A percentile compares a stretch with the other conserved stretches of the same genome.
Conservation (phyloP, 2,113 vertebrate species). For the Rafetus swinhoei region DNA sequence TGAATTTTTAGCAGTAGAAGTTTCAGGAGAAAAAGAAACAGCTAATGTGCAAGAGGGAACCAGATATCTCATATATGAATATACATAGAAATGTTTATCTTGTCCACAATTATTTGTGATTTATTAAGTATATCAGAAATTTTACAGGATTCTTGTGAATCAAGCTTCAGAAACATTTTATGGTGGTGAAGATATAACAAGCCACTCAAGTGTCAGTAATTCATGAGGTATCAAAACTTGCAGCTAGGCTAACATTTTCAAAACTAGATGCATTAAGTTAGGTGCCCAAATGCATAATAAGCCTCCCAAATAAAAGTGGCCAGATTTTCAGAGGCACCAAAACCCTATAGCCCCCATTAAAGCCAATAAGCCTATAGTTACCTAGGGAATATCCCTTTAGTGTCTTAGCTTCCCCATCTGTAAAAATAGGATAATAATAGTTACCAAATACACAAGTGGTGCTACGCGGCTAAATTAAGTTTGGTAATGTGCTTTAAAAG, state of each 20-base stretch:
- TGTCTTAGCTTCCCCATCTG: neutral
- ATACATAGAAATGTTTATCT: neutral
- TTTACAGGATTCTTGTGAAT: neutral
- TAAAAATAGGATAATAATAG: neutral
- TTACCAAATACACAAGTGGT: neutral
- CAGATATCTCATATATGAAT: neutral
- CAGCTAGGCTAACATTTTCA: neutral
- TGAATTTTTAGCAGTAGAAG: neutral
- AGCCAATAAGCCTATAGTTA: neutral
- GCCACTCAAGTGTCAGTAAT: neutral
- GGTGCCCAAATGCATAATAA: neutral
- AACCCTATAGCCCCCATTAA: neutral
- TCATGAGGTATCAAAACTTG: neutral
- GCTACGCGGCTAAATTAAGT: neutral
- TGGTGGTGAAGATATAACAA: neutral
- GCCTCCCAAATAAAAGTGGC: neutral
- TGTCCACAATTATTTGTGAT: neutral
- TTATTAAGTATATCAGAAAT: neutral
- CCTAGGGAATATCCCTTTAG: neutral
- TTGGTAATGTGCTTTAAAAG: rapidly evolving
- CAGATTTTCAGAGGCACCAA: slow-evolving; percentile 15
- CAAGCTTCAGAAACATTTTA: neutral
- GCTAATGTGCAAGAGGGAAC: neutral
- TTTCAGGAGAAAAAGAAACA: neutral
- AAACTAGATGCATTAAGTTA: neutral